These are phyloP conservation scores for Natrix natrix DNA, from an alignment of 2,797 vertebrate genomes.

Conservation along the genomic window DNA sequence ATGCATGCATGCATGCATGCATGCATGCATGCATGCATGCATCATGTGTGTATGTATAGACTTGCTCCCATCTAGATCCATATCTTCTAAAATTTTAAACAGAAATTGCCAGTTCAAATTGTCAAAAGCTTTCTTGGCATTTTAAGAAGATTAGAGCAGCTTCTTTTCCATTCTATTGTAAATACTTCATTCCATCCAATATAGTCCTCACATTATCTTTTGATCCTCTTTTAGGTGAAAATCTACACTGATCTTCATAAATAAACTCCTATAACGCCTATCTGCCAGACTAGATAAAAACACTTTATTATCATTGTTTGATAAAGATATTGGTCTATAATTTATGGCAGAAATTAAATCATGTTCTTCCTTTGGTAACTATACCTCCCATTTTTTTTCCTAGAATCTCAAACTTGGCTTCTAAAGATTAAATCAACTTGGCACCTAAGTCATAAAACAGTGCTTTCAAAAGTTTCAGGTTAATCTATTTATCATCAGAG, in stretches of 20 bases:
- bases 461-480: not conserved
- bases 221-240: not conserved
- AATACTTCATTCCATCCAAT: not conserved
- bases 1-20: no score
- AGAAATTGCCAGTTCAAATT: not conserved
- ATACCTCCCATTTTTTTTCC: not conserved
- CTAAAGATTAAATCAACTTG: not conserved
- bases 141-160: not conserved
- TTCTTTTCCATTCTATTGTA: not conserved
- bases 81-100: not conserved
- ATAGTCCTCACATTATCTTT: not conserved
- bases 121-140: not conserved
- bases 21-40: no score
- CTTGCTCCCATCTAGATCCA: not conserved
- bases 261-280: not conserved
- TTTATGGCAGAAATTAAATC: not conserved
- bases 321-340: not conserved
- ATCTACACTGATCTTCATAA: not conserved
- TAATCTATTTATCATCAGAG: not conserved
- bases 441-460: not conserved
- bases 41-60: no score
- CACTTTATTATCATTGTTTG: not conserved
- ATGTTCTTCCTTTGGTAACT: not conserved
- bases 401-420: not conserved
- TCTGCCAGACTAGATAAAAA: not conserved